These are phyloP conservation scores for Spisula solida DNA, from an alignment of 2,888 invertebrate genomes.

Conservation along the genomic window DNA sequence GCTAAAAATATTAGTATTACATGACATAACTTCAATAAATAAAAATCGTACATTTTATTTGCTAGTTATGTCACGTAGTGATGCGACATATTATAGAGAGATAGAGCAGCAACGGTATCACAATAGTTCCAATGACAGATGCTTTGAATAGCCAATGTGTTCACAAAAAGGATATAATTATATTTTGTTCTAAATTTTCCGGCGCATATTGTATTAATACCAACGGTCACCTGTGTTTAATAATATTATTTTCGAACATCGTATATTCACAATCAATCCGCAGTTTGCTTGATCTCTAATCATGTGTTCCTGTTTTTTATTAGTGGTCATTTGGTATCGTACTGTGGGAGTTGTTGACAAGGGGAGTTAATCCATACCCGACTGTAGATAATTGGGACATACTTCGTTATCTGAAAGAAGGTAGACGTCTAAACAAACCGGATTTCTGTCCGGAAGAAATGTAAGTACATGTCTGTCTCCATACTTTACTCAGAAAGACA, in stretches of 20 bases:
- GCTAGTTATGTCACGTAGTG: too few species aligned
- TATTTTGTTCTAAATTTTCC: too few species aligned
- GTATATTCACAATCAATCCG: neutral
- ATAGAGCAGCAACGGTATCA: too few species aligned
- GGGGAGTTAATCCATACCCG: slow-evolving; percentile 87
- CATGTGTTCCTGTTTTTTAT: neutral
- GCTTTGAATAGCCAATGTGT: too few species aligned
- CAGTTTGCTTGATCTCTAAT: too few species aligned
- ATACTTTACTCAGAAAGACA: neutral
- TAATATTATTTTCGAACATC: neutral
- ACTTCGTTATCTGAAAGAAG: slow-evolving; percentile 85
- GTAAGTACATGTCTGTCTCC: slow-evolving; percentile 80
- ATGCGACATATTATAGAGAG: too few species aligned
- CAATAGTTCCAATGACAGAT: too few species aligned
- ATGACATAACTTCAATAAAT: too few species aligned
- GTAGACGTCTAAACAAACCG: slow-evolving; percentile 87
- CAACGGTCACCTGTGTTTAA: neutral
- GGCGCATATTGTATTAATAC: too few species aligned
- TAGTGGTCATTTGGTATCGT: slow-evolving; percentile 88
- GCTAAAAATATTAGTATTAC: too few species aligned
- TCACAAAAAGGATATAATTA: too few species aligned
- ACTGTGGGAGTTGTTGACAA: slow-evolving; percentile 88
- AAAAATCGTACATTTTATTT: too few species aligned
- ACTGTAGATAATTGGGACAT: slow-evolving; percentile 88
- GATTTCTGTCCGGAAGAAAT: slow-evolving; percentile 87